Evolutionary conservation across 2,797 vertebrate species (phyloP), one percentile per base, ranked within the genome.

Genomic region (Paratrypauchen microcephalus): DNA sequence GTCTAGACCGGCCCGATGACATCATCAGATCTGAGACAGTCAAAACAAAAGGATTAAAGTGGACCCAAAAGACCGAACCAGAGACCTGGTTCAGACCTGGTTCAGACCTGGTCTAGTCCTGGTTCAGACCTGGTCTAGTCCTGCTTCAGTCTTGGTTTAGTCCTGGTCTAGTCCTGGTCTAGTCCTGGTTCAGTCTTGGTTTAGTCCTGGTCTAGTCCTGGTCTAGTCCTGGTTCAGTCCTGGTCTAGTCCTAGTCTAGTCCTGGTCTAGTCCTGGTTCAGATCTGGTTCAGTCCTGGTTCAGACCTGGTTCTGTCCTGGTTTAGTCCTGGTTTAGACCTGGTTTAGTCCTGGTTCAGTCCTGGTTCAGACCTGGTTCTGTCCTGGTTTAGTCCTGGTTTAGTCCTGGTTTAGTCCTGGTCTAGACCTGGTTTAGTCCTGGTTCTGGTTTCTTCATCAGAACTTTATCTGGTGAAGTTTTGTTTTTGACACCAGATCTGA

Each of bases 401-500:
- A 5, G 45, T 48, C 45, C 45, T 48, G 45, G 45, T 18, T 6
- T 18, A 6, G 45, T 18, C 45, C 16, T 48, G 45, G 45, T 48
- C 6, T 13, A 18, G 45, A 1, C 47, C 47, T 50, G 47, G 48
- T n/a, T 7, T 19, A n/a, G 48, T 50, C 48, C 19, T 50, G 48
- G 48, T 50, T 8, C 16, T 47, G 45, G 18, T 50, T n/a, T 50
- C 3, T 15, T 45, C 41, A 41, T 41, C 47, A 19, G 47, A 16
- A 16, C 5, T 16, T 12, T 55, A 13, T 55, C n/a, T 55, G 21
- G 24, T 55, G 24, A 23, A 55, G 52, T 23, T 23, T 23, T 55
- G 21, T 23, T 55, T 55, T 55, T 55, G 52, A 21, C 52, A 55
- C 52, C 21, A 55, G 52, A 55, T 55, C 52, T 55, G 52, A 55